Evolutionary conservation across 1,140 invertebrate genomes (phyloP).

Genomic region (Orussus abietinus): DNA sequence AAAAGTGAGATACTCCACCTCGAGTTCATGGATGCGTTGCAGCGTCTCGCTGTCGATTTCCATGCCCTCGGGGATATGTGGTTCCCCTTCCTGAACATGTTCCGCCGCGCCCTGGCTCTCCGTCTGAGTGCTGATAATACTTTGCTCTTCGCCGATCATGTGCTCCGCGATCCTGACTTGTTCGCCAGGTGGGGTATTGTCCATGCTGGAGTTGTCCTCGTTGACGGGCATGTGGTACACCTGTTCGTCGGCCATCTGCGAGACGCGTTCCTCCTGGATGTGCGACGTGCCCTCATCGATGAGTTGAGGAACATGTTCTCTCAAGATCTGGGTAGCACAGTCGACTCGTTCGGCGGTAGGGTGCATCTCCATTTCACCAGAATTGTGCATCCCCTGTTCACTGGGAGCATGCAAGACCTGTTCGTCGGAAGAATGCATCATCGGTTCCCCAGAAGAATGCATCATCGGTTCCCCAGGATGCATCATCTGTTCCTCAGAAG

Average conservation of each 20-base stretch:
- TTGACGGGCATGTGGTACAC: slow-evolving; percentile 40
- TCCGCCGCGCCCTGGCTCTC: slow-evolving; percentile 13
- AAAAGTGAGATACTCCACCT: too few relatives aligned
- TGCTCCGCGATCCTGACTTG: slow-evolving; percentile 23
- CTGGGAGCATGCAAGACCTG: too few relatives aligned
- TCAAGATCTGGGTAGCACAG: too few relatives aligned
- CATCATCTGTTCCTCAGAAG: slow-evolving; percentile 22
- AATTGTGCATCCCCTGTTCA: too few relatives aligned
- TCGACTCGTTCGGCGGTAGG: slow-evolving; percentile 11
- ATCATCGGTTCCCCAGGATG: too few relatives aligned
- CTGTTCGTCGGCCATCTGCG: slow-evolving; percentile 31
- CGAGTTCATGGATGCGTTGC: slow-evolving; percentile 48
- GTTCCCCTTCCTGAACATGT: slow-evolving; percentile 27
- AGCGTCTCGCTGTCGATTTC: slow-evolving; percentile 49
- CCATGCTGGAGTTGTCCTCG: slow-evolving; percentile 25
- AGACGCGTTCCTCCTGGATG: slow-evolving; percentile 1
- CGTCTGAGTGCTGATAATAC: slow-evolving; percentile 24
- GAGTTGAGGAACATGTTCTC: too few relatives aligned
- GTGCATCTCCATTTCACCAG: too few relatives aligned
- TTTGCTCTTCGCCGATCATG: slow-evolving; percentile 27
- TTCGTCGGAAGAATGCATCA: too few relatives aligned
- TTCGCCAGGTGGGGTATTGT: slow-evolving; percentile 25
- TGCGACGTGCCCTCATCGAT: too few relatives aligned
- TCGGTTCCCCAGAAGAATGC: too few relatives aligned
- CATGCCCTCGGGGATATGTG: slow-evolving; percentile 47